A percentile compares a stretch with the other conserved stretches of the same genome.
These are phyloP conservation scores for Penaeus vannamei DNA, from an alignment of 1,140 invertebrate genomes.

Conservation along the genomic window DNA sequence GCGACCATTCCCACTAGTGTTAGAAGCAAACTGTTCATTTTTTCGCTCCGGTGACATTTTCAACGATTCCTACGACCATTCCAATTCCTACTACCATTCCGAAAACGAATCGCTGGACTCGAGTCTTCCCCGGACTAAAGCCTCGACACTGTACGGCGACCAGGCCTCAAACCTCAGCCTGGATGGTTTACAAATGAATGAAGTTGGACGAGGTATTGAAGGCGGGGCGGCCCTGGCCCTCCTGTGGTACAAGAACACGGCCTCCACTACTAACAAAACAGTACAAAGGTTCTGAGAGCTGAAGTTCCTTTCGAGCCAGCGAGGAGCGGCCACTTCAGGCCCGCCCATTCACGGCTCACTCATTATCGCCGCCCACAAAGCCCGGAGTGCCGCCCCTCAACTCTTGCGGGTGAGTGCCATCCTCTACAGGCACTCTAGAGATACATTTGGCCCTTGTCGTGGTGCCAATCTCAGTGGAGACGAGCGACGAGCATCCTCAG, in stretches of 20 bases:
- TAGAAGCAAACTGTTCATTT: too few species aligned
- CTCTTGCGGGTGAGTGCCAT: neutral
- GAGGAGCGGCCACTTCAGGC: too few species aligned
- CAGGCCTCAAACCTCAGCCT: neutral
- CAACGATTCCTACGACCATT: too few species aligned
- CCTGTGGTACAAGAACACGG: neutral
- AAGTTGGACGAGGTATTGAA: neutral
- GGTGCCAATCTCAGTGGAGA: constrained; percentile 10
- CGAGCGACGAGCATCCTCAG: constrained; percentile 43
- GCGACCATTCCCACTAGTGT: too few species aligned
- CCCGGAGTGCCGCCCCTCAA: neutral
- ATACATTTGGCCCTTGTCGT: neutral
- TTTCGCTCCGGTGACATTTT: too few species aligned
- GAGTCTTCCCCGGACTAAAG: too few species aligned
- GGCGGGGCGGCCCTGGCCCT: neutral
- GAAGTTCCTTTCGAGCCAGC: too few species aligned
- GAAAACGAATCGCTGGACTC: too few species aligned
- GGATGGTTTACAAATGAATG: neutral
- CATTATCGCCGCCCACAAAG: constrained; percentile 49
- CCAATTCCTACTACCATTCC: too few species aligned
- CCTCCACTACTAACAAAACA: too few species aligned
- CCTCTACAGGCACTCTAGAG: constrained; percentile 32
- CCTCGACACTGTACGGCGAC: too few species aligned
- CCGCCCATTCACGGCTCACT: constrained; percentile 19
- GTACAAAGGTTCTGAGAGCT: too few species aligned